These are phyloP conservation scores for Gymnosoma rotundatum DNA, from an alignment of 2,888 invertebrate genomes.

Conservation along the genomic window DNA sequence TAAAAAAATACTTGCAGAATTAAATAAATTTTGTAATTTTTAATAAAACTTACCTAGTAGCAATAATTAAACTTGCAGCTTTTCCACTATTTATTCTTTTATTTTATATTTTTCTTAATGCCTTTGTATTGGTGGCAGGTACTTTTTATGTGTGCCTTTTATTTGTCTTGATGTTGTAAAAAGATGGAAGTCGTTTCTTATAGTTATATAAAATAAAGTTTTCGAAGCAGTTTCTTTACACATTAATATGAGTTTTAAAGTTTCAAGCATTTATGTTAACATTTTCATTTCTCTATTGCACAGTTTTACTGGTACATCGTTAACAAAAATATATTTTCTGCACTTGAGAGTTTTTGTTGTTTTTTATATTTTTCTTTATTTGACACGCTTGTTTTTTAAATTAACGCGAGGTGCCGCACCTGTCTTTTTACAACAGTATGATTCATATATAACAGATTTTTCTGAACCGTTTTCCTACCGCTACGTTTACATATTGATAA, in stretches of 20 bases:
- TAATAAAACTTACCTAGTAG: background rate
- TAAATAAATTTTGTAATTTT: background rate
- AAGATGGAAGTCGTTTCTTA: background rate
- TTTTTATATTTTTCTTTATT: background rate
- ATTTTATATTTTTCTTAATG: background rate
- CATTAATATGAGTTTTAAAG: background rate
- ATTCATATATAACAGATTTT: no score
- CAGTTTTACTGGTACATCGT: conserved; percentile 44
- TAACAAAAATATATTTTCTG: conserved; percentile 50
- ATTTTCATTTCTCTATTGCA: conserved; percentile 28
- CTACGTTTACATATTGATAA: no score
- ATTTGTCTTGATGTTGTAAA: background rate
- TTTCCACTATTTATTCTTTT: conserved; percentile 2
- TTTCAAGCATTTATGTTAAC: background rate
- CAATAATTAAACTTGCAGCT: background rate
- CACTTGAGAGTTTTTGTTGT: conserved; percentile 23
- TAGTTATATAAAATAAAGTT: conserved; percentile 18
- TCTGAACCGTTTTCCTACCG: no score
- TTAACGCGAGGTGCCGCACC: no score
- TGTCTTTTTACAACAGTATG: no score
- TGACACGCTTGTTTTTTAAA: no score
- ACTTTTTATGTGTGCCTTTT: conserved; percentile 13
- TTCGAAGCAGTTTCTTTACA: background rate
- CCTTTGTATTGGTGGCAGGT: conserved; percentile 42
- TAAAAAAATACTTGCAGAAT: background rate